phyloP scores from a whole-genome alignment of 92 coral and sea anemone species.

The Zoanthus solanderi region DNA sequence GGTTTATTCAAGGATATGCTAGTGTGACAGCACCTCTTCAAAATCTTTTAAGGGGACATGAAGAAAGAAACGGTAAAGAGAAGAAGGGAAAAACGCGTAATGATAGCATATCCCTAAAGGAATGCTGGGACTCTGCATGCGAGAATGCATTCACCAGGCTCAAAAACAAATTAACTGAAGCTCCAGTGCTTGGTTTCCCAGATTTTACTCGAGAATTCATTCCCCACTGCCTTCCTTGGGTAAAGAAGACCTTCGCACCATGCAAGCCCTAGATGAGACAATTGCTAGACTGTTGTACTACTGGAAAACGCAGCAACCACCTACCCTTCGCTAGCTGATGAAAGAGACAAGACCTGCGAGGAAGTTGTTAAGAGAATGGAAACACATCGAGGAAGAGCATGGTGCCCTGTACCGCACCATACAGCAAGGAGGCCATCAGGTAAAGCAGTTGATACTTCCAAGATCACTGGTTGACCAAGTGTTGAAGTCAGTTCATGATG shows the following conservation, averaged over 20 bases:
- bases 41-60: conserved; percentile 56
- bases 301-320: conserved; percentile 59
- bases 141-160: conserved; percentile 58
- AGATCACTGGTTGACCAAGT: conserved; percentile 54
- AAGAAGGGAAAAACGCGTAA: conserved; percentile 11
- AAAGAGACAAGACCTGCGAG: conserved; percentile 59
- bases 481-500: conserved; percentile 57
- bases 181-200: conserved; percentile 76
- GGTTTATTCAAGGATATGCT: conserved; percentile 57
- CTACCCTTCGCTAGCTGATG: conserved; percentile 65
- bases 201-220: conserved; percentile 58
- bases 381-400: conserved; percentile 51
- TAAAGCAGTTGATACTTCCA: conserved; percentile 69
- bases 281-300: conserved; percentile 61
- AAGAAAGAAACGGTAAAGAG: conserved; percentile 31
- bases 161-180: conserved; percentile 54
- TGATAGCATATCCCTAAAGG: conserved; percentile 35
- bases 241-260: conserved; percentile 39
- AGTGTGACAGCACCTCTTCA: conserved; percentile 65
- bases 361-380: conserved; percentile 63
- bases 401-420: conserved; percentile 60
- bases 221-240: conserved; percentile 37
- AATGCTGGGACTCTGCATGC: conserved; percentile 62
- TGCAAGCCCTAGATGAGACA: conserved; percentile 48
- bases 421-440: conserved; percentile 15